These are phyloP conservation scores for Epinotia demarniana DNA, from an alignment of 2,888 invertebrate genomes.

Conservation along the genomic window DNA sequence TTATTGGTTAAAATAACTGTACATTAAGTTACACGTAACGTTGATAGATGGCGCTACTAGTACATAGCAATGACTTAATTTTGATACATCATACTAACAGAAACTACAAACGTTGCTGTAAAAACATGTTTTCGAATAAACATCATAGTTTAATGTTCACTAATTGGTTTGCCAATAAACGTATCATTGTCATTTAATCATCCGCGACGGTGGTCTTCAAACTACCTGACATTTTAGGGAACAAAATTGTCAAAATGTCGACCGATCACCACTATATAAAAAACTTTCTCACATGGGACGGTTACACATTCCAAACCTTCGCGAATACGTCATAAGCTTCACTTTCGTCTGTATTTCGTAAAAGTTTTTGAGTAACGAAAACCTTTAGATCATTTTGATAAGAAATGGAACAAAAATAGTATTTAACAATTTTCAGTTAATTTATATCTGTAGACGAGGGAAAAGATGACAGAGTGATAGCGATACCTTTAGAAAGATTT, in stretches of 20 bases:
- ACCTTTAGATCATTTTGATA: conserved; percentile 37
- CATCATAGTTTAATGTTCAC: neutral
- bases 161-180: conserved; percentile 19
- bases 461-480: conserved; percentile 44
- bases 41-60: too few relatives aligned
- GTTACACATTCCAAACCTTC: neutral
- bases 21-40: too few relatives aligned
- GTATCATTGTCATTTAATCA: conserved; percentile 20
- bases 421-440: conserved; percentile 38
- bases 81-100: too few relatives aligned
- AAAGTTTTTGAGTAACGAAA: conserved; percentile 7
- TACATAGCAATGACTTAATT: too few relatives aligned
- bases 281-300: conserved; percentile 31
- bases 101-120: neutral
- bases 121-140: neutral
- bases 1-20: too few relatives aligned
- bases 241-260: conserved; percentile 81
- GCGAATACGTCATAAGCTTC: neutral
- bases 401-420: conserved; percentile 15
- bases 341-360: neutral
- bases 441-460: conserved; percentile 40
- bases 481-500: neutral
- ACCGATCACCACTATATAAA: conserved; percentile 61
- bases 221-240: conserved; percentile 71
- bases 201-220: conserved; percentile 73